Base-by-base conservation (phyloP, 1,140 invertebrate genomes). In the Samia ricini region DNA sequence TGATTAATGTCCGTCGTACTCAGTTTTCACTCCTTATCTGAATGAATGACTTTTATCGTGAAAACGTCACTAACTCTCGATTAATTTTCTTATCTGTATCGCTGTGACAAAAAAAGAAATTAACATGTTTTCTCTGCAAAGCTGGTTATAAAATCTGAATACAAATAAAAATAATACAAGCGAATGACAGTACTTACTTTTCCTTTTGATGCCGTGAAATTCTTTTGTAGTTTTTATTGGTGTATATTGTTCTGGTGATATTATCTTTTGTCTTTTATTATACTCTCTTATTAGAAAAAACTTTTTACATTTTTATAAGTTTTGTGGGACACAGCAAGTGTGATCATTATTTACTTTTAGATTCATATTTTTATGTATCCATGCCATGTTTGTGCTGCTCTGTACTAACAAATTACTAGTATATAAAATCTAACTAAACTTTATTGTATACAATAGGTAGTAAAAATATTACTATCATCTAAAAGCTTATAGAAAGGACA, bases 1-100 rank as follows among this genome's bases (percentile, higher is more conserved):
- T 64, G 63, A 68, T 66, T 68, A 67, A 71, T 72, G 63, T 18
- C 56, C 26, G 29, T 36, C 58, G 59, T 49, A 63, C 63, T 55
- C 55, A 21, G 33, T 42, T 64, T 64, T 64, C 64, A 42, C 50
- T 65, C 66, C 49, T 61, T 63, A 62, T 51, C 58, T 62, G 51
- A 61, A 68, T 61, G 61, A 67, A 56, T 60, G 61, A 63, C 57
- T 63, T 58, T 63, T 67, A 63, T 63, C 63, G 56, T 24, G 24
- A 12, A 23, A 36, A 26, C 8, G 33, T 8, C 22, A 21, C 23
- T 18, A 3, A 24, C n/a, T 20, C 5, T 20, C 56, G 42, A 57
- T 57, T 57, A 57, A 57, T 57, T 57, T 29, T n/a, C 42, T 42
- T 42, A 20, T 57, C 56, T 57, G 19, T 19, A 8, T 55, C 42